Evolutionary conservation across 2,113 vertebrate genomes (phyloP), one percentile per base, ranked within the genome.

Genomic region (Podiceps cristatus): DNA sequence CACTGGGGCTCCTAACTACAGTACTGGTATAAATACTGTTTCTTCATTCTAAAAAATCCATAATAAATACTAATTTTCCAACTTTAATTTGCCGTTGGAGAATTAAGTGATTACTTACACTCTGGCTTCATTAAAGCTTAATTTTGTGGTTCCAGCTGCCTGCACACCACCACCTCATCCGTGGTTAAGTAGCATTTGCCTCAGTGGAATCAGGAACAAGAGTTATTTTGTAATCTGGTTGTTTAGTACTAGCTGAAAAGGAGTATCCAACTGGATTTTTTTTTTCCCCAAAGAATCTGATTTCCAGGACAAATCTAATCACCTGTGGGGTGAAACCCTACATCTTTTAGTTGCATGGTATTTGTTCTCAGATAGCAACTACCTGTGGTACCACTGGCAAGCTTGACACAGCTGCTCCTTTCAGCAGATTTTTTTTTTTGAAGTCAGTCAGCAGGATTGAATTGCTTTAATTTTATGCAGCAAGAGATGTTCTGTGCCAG

Each of bases 271-370:
- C 9, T 44, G 9, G 19, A 23, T 37, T 78, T 91, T 94, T 71
- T 49, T 89, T 77, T 85, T 42, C 17, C 13, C 13, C 13, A 63
- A 75, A 75, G 13, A 78, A 42, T 75, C 22, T 47, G 52, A 67
- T 91, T 94, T 18, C 23, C 22, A 69, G 45, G 20, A 31, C 6
- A 94, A 76, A 74, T 55, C 17, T 59, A 27, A 71, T 47, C 60
- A 55, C 23, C 18, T 63, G 17, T 1, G 1, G 17, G 12, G 18
- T 27, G 23, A 19, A 59, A 45, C 24, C 0, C 1, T 5, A 27
- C 10, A 42, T 33, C 7, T 44, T 69, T 76, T 47, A 73, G 5
- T 42, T 76, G 24, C 9, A 33, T 11, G 15, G 4, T 28, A 29
- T 40, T 29, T 67, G 13, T 40, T 76, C 11, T 68, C 20, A 49